Percentiles rank a stretch among this genome's conserved stretches.
Conservation (phyloP, 2,888 invertebrate species). For the Galeruca laticollis region DNA sequence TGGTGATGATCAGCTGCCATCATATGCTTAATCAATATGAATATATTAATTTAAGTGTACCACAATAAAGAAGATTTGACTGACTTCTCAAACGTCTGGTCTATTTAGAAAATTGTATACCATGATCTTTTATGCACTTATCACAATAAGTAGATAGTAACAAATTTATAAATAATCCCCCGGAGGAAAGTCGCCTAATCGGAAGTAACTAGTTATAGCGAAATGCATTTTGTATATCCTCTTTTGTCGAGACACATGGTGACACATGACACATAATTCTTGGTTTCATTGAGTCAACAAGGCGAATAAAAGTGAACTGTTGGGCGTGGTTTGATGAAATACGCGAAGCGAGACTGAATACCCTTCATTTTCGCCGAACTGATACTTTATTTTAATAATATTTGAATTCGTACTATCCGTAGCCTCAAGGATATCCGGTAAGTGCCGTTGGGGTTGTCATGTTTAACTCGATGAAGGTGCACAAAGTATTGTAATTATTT, state of each 20-base stretch:
- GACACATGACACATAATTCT: slow-evolving; percentile 37
- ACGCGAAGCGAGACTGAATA: slow-evolving; percentile 8
- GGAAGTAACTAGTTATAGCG: slow-evolving; percentile 14
- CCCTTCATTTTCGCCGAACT: slow-evolving; percentile 20
- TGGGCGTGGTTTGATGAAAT: slow-evolving; percentile 16
- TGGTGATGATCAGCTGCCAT: too few species aligned
- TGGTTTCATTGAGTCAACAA: slow-evolving; percentile 28
- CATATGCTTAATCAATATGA: too few species aligned
- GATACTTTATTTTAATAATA: slow-evolving; percentile 19
- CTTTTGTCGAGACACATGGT: slow-evolving; percentile 9
- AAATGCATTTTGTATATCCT: slow-evolving; percentile 9
- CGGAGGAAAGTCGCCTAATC: not conserved
- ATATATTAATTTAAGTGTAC: too few species aligned
- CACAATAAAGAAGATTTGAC: too few species aligned
- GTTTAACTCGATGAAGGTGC: not conserved
- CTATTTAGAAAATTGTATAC: too few species aligned
- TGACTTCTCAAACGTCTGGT: too few species aligned
- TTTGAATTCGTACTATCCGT: slow-evolving; percentile 21
- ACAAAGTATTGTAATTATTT: slow-evolving; percentile 11
- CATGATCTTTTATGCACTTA: not conserved
- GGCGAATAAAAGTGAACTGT: slow-evolving; percentile 27
- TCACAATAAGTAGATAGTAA: not conserved
- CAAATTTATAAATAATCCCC: not conserved
- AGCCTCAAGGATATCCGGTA: slow-evolving; percentile 26
- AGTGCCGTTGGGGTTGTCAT: slow-evolving; percentile 9